These are phyloP conservation scores for Cephus rjabovi DNA, from an alignment of 2,888 invertebrate species.

Conservation along the genomic window DNA sequence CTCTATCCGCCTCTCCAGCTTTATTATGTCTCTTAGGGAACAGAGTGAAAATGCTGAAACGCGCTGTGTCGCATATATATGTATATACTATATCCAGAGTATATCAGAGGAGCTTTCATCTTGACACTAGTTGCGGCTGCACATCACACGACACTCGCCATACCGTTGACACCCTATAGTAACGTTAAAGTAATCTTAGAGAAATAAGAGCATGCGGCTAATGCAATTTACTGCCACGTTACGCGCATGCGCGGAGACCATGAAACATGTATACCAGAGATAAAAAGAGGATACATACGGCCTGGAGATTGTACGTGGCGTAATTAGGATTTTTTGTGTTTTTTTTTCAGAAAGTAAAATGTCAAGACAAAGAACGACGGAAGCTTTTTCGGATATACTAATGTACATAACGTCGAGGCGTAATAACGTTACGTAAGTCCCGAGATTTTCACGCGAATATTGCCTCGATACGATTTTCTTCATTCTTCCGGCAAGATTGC, in stretches of 20 bases:
- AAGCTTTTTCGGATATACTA: not conserved
- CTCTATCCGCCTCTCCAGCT: not conserved
- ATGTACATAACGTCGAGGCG: not conserved
- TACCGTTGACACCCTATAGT: not conserved
- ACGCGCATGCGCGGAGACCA: not conserved
- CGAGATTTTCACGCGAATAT: not conserved
- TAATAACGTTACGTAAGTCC: not conserved
- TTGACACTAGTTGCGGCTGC: not conserved
- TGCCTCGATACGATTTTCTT: not conserved
- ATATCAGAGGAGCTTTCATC: not conserved
- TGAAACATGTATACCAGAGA: not conserved
- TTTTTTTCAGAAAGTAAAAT: not conserved
- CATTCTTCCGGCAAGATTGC: not conserved
- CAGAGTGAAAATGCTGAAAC: not conserved
- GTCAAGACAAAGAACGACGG: not conserved
- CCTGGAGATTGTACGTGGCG: too few relatives aligned
- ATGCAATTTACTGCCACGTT: not conserved
- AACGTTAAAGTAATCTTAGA: not conserved
- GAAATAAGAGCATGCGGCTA: not conserved
- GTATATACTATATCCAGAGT: not conserved
- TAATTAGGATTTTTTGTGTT: not conserved
- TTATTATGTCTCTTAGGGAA: not conserved
- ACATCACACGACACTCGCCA: not conserved
- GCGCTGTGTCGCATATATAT: not conserved
- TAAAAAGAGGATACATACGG: not conserved